Evolutionary conservation across 2,797 vertebrate species (phyloP), one percentile per base, ranked within the genome.

Genomic region (Leontocebus nigricollis): DNA sequence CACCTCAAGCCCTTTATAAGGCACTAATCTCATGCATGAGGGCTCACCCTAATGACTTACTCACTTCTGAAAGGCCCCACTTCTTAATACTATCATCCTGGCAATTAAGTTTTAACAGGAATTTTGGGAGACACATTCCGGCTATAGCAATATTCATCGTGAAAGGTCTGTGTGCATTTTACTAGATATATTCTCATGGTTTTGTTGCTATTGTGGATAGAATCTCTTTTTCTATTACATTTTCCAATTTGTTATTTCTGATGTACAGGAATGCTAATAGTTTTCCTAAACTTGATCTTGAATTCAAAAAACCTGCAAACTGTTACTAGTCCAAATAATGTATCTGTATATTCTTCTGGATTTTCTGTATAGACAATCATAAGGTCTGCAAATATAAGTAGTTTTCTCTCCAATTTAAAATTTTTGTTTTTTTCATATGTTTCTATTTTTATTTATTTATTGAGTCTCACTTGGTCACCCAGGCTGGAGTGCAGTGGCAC

Each of bases 281-380:
- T 55, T 67, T 70, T 84, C 48, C 33, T 46, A 64, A 72, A 88
- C 22, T 88, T 48, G 77, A 90, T 93, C 72, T 93, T 70, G 13
- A 93, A 61, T 85, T 81, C 48, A 61, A 11, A 39, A 93, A 88
- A 5, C 72, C 77, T 81, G n/a, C 27, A 30, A 50, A 39, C 64
- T 95, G 59, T 89, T 76, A 83, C 76, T 77, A 90, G 86, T 26
- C 24, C 76, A 83, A 75, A 84, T 30, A 80, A 77, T 61, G 84
- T 80, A n/a, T 50, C 61, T 84, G 33, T 57, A 73, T 87, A 67
- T 67, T n/a, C 36, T 67, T n/a, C 79, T 90, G 39, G 20, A 67
- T 90, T 86, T 93, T 57, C 92, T 84, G 75, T 22, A 72, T 50
- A 84, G 50, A 75, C 52, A 87, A 39, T 80, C n/a, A 67, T 59